Evolutionary conservation across 2,113 vertebrate genomes (phyloP).

Genomic region (Octodon degus): DNA sequence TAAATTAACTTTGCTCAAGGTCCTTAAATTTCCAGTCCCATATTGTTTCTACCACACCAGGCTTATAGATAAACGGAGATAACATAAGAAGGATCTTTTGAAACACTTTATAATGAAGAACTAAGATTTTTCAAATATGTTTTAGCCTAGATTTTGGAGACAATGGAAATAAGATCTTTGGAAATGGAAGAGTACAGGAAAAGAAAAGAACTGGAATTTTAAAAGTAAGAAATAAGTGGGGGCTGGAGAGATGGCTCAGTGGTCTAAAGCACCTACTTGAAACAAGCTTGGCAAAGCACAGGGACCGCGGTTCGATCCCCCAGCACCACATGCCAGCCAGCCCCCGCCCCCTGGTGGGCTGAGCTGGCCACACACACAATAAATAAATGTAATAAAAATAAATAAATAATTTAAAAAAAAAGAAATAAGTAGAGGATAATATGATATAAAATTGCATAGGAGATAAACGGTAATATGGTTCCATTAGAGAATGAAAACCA

Average conservation of each 20-base stretch:
- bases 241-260: too few relatives aligned
- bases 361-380: too few relatives aligned
- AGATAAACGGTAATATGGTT: background rate
- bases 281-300: too few relatives aligned
- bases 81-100: constrained; percentile 28
- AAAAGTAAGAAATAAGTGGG: too few relatives aligned
- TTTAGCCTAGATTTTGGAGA: background rate
- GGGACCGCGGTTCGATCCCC: too few relatives aligned
- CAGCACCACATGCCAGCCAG: too few relatives aligned
- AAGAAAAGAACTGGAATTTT: background rate
- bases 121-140: background rate
- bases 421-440: background rate
- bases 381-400: too few relatives aligned
- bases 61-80: background rate
- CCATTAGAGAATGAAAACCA: background rate
- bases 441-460: background rate
- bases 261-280: too few relatives aligned
- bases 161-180: background rate
- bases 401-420: too few relatives aligned
- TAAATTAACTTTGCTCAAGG: constrained; percentile 37
- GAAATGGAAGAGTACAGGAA: background rate
- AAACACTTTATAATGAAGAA: constrained; percentile 33
- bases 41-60: background rate
- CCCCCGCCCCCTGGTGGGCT: too few relatives aligned
- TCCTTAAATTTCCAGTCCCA: background rate